These are phyloP conservation scores for Apis cerana DNA, from an alignment of 1,140 invertebrate species.

Conservation along the genomic window DNA sequence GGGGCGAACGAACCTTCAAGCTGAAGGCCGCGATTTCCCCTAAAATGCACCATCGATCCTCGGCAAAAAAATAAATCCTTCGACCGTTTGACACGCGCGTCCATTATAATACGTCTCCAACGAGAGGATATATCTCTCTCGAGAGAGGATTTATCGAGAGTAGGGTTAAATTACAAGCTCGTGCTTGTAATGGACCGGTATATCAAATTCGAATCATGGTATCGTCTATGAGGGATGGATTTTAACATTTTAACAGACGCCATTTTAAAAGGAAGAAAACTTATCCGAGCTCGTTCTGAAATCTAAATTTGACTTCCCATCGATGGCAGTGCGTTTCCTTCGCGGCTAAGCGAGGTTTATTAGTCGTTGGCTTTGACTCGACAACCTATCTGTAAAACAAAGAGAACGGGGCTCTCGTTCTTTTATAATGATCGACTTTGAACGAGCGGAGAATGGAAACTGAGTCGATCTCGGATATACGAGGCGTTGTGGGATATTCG, in stretches of 20 bases:
- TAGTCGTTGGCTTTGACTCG: background rate
- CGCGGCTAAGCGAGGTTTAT: slow-evolving; percentile 13
- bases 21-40: background rate
- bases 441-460: background rate
- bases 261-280: too few species aligned
- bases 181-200: slow-evolving; percentile 48
- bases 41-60: background rate
- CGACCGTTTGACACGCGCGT: too few species aligned
- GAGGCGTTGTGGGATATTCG: too few species aligned
- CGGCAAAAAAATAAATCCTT: background rate
- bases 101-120: too few species aligned
- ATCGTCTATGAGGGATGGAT: slow-evolving; percentile 28
- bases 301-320: slow-evolving; percentile 22
- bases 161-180: slow-evolving; percentile 26
- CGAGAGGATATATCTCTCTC: too few species aligned
- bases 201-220: slow-evolving; percentile 38
- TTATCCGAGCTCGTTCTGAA: too few species aligned
- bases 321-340: background rate
- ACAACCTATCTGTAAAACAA: background rate
- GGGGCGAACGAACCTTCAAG: slow-evolving; percentile 2
- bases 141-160: background rate
- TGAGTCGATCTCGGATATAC: too few species aligned
- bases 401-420: background rate
- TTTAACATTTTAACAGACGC: slow-evolving; percentile 20
- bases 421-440: background rate